Base-by-base conservation (phyloP, 1,140 invertebrate genomes). In the Antheraea pernyi region DNA sequence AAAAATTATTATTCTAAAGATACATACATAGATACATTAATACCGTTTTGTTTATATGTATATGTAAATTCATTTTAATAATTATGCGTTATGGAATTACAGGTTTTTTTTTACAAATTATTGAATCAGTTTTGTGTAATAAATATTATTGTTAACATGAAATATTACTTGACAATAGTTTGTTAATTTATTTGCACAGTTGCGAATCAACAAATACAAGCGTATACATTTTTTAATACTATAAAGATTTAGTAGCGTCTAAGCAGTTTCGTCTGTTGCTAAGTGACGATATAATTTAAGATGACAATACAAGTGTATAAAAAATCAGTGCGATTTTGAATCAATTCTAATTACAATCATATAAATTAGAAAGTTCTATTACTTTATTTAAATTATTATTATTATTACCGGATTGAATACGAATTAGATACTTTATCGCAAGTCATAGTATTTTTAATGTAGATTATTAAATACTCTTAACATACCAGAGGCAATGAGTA, bases 401-500 rank as follows among this genome's bases (percentile, higher is more conserved):
- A 6, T 48, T 48, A 11, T 3, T 3, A 7, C 11, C 46, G 6
- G 46, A n/a, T 13, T 6, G 46, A 53, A 16, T 16, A 53, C 11
- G 10, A 42, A 53, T 16, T 53, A 53, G 13, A n/a, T 16, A 53
- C 10, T 6, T 16, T 11, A 53, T 53, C 11, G 11, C 13, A 53
- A 16, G 11, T 53, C 46, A 53, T 16, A 16, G 11, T 53, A 16
- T 16, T 53, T 53, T 53, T 16, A 53, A 5, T 53, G 11, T 53
- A 53, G 10, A 53, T 53, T 53, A 53, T 53, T 16, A 16, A 53
- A 16, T 16, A 53, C 16, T 53, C 46, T 53, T 30, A 7, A 61
- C 10, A 61, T 61, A 30, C 60, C 19, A 61, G 19, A 61, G 13
- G 19, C 18, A 46, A 70, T 74, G 74, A 78, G 62, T 76, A 78